A percentile compares a stretch with the other conserved stretches of the same genome.
These are phyloP conservation scores for Triplophysa rosa DNA, from an alignment of 2,113 vertebrate genomes.

Conservation along the genomic window DNA sequence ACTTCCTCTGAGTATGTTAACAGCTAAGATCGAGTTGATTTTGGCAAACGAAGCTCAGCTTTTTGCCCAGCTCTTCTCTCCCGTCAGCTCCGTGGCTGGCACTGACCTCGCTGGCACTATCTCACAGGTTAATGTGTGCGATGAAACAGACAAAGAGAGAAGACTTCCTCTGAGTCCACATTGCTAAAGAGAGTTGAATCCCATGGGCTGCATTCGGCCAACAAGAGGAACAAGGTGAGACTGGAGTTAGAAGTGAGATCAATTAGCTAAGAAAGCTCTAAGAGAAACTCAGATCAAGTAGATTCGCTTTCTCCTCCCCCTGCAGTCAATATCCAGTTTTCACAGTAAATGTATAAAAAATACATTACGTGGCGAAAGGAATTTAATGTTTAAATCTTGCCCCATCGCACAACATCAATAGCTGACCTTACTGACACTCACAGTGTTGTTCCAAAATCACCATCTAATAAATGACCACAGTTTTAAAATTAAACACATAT, in stretches of 20 bases:
- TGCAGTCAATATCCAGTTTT: neutral
- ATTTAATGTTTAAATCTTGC: no score
- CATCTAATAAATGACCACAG: no score
- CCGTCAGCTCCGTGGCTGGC: neutral
- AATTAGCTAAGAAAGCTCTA: conserved; percentile 5
- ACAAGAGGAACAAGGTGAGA: conserved; percentile 14
- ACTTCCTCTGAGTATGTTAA: conserved; percentile 29
- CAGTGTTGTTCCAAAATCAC: no score
- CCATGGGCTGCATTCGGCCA: neutral
- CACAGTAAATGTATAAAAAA: neutral
- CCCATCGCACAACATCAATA: no score
- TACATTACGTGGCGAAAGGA: no score
- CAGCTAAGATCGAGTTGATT: neutral
- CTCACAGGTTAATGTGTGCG: conserved; percentile 43
- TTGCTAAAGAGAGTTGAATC: conserved; percentile 17
- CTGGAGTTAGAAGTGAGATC: conserved; percentile 14
- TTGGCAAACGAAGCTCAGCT: conserved; percentile 18
- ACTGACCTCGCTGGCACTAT: conserved; percentile 30
- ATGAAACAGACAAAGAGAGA: conserved; percentile 17
- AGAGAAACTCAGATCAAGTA: neutral
- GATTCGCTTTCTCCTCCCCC: neutral
- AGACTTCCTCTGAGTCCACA: conserved; percentile 4
- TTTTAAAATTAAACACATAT: no score
- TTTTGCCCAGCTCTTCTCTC: neutral
- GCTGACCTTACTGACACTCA: no score